Evolutionary conservation across 37 sponge, comb jelly and placozoan species (phyloP), one percentile per base, ranked within the genome.

Genomic region (Cliona cf. orientalis): DNA sequence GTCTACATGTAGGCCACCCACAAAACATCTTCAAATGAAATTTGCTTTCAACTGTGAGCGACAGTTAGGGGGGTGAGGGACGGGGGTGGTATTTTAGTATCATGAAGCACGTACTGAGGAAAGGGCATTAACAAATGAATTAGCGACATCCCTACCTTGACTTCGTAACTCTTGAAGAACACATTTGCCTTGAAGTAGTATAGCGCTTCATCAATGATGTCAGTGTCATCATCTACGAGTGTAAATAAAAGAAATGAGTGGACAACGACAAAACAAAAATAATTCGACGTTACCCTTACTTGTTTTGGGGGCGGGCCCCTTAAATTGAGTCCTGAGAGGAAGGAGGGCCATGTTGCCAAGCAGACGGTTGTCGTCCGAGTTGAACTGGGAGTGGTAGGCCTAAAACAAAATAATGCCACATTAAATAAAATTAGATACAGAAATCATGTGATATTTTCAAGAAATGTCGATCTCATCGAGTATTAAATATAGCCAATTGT

Each of bases 131-230:
- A 33, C 41, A 42, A 25, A 58, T 31, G 42, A 68, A 28, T 55
- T 21, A 56, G 36, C 21, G 3, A 3, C 3, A 7, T 3, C 66
- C 76, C 2, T 63, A 97, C 97, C 93, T 98, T 98, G 67, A 98
- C 89, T 92, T 98, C 99, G 80, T 87, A 98, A 56, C 86, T 93
- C 83, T 96, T 98, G 87, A 98, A 98, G 87, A 93, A 98, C 12
- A 98, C 95, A 66, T 98, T 98, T 5, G 99, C 97, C 65, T 96
- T 96, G 89, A 98, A 98, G 79, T 76, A 98, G 74, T 91, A 77
- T 25, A 98, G 72, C 0, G 99, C 82, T 46, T 99, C 99, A 63
- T 99, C 99, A 55, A 99, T 94, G 65, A 99, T 92, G 72, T 99
- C 99, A 19, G 80, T 72, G 1, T 90, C 89, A 74, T 90, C 94